Evolutionary conservation across 2,113 vertebrate species (phyloP), one percentile per base, ranked within the genome.

Genomic region (Bagarius yarrelli): DNA sequence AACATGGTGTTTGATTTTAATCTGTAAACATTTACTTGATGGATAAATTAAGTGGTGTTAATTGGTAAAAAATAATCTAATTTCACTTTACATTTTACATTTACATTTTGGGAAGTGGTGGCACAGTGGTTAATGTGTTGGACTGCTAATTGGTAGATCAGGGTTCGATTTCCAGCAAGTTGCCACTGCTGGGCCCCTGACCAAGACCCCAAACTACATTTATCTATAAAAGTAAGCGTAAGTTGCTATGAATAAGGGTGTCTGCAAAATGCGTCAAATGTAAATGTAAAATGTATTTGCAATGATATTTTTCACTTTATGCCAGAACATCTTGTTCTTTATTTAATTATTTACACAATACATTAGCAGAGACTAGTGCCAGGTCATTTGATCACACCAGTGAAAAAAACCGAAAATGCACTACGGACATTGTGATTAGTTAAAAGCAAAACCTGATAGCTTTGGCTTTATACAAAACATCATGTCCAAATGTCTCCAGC

Each of bases 341-440:
- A 16, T 80, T 8, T 61, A 19, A 55, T 19, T 55, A 60, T 81
- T 34, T 73, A 61, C 14, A 73, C 5, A 73, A 25, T 36, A 81
- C 36, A 40, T 21, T 8, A 64, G 79, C n/a, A 50, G 27, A 67
- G 13, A 40, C 34, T 34, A 19, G 1, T 72, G 25, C 30, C 14
- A 64, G 47, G 34, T 67, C 23, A 74, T 64, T 50, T 60, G 14
- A 71, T 72, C 27, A 52, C 52, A 30, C 53, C 53, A 70, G 64
- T 59, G 61, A 30, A 61, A 61, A 34, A 57, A 40, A 66, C 23
- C 15, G 11, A 34, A 61, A 27, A 56, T 64, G 14, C 11, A 14
- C 19, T 50, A 27, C 15, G 25, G 25, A 21, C 16, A 21, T 74
- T 55, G 23, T 0, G 21, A 66, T 23, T 73, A 60, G 34, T 4